Evolutionary conservation across 2,888 invertebrate genomes (phyloP).

Genomic region (Drosophila peninsularis): DNA sequence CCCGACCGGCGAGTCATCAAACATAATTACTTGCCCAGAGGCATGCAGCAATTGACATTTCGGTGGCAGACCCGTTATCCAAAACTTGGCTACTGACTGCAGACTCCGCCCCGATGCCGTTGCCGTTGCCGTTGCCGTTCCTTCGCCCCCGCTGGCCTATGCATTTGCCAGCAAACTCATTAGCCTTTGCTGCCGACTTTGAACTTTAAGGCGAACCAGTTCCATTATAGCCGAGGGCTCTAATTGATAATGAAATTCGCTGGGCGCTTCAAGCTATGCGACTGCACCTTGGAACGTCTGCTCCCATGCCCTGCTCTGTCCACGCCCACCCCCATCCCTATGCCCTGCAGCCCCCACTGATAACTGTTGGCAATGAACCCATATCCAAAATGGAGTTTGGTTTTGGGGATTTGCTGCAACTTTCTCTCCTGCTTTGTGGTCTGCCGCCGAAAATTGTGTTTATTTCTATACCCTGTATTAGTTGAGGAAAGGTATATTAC

Average conservation of each 20-base stretch:
- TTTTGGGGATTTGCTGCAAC: background rate
- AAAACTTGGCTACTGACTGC: conserved; percentile 6
- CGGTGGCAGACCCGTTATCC: conserved; percentile 21
- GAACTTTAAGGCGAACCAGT: conserved; percentile 55
- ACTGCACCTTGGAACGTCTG: conserved; percentile 1
- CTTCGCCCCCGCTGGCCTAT: background rate
- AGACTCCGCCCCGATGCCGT: background rate
- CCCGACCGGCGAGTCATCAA: conserved; percentile 64
- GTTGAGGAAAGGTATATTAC: background rate
- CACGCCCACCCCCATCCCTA: background rate
- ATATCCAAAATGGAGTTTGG: conserved; percentile 6
- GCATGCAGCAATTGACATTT: conserved; percentile 77
- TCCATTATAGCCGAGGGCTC: conserved; percentile 39
- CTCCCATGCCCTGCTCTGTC: background rate
- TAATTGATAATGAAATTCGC: conserved; percentile 67
- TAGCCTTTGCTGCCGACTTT: conserved; percentile 39
- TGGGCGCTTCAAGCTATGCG: conserved; percentile 32
- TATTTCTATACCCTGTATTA: background rate
- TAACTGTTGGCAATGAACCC: conserved; percentile 2
- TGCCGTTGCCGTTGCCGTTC: background rate
- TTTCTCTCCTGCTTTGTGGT: conserved; percentile 2
- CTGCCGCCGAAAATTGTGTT: background rate
- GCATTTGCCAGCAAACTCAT: conserved; percentile 47
- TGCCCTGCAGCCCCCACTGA: background rate
- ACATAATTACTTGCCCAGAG: conserved; percentile 75